phyloP scores from a whole-genome alignment of 2,113 vertebrate species.

The Rattus norvegicus region GRCr8 NC_086031.1:82455001-82455500 shows the following conservation, averaged over 20 bases:
- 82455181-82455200: neutral
- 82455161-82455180: neutral
- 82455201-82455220: neutral
- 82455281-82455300: neutral
- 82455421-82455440: neutral
- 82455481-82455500: neutral
- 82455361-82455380: slow-evolving; percentile 54
- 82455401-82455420: slow-evolving; percentile 44
- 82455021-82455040: neutral
- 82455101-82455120: neutral
- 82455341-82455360: neutral
- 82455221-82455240: neutral
- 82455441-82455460: neutral
- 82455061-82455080: neutral
- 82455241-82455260: neutral
- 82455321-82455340: neutral
- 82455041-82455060: neutral
- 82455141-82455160: neutral
- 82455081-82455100: neutral
- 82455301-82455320: neutral
- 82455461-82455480: neutral
- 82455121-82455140: neutral
- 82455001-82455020: neutral
- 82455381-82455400: slow-evolving; percentile 60
- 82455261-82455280: neutral